Evolutionary conservation across 2,113 vertebrate species (phyloP).

Genomic region (Oncorhynchus keta): DNA sequence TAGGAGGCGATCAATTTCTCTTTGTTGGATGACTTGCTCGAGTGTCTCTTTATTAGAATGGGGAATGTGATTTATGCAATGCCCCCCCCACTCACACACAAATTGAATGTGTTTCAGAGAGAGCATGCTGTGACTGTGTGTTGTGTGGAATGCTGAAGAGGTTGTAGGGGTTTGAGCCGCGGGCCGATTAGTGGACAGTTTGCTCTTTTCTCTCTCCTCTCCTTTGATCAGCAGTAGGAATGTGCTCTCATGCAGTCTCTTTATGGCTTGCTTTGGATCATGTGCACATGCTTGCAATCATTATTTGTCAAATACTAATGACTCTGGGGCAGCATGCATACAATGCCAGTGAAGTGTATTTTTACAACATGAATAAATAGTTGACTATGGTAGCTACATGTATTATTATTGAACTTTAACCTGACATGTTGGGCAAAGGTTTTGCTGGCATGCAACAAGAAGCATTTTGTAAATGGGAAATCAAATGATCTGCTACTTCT

Average conservation of each 20-base stretch:
- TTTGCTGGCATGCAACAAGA: background rate
- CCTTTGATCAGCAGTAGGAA: constrained; percentile 20
- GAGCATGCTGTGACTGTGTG: background rate
- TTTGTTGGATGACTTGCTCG: background rate
- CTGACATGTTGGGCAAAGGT: background rate
- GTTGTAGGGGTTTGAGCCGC: background rate
- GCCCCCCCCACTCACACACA: background rate
- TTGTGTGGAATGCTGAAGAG: background rate
- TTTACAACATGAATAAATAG: background rate
- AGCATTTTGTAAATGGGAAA: background rate
- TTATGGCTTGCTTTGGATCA: constrained; percentile 12
- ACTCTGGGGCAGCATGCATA: background rate
- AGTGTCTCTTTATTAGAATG: constrained; percentile 2
- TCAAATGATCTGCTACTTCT: background rate
- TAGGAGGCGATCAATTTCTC: no score
- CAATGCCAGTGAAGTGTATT: background rate
- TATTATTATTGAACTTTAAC: background rate
- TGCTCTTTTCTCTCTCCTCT: background rate
- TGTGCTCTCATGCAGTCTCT: constrained; percentile 10
- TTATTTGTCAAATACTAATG: background rate
- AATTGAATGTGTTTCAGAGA: background rate
- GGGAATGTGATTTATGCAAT: constrained; percentile 3
- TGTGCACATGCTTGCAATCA: constrained; percentile 1
- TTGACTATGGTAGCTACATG: background rate
- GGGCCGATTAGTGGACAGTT: background rate